Evolutionary conservation across 2,888 invertebrate genomes (phyloP).

Genomic region (Brachypterus glaber): DNA sequence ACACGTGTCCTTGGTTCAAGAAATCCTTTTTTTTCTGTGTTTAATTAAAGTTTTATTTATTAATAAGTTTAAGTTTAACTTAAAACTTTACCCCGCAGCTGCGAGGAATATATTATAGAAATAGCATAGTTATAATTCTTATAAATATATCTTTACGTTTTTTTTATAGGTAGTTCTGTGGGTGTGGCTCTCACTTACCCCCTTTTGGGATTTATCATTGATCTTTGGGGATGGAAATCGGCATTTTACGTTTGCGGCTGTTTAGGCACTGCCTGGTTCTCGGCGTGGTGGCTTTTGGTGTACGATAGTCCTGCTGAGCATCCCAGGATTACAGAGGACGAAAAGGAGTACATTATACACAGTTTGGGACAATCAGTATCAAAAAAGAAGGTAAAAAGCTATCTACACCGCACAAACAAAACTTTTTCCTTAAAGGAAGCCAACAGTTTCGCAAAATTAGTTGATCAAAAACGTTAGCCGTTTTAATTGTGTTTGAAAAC

Average conservation of each 20-base stretch:
- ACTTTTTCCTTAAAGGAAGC: no score
- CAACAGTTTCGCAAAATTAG: no score
- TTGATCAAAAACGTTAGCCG: no score
- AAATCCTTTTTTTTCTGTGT: no score
- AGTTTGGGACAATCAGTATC: constrained; percentile 43
- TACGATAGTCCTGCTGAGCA: constrained; percentile 56
- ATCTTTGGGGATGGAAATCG: constrained; percentile 58
- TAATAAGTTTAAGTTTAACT: no score
- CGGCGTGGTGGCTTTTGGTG: constrained; percentile 52
- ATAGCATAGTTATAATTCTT: no score
- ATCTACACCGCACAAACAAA: no score
- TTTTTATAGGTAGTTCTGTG: constrained; percentile 49
- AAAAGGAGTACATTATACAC: constrained; percentile 49
- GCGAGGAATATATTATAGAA: no score
- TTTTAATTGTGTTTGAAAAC: no score
- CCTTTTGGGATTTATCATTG: constrained; percentile 57
- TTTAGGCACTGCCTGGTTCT: constrained; percentile 55
- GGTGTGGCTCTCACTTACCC: constrained; percentile 61
- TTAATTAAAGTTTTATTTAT: no score
- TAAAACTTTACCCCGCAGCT: no score
- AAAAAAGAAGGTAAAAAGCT: constrained; percentile 32
- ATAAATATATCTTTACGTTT: constrained; percentile 6
- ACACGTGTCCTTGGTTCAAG: no score
- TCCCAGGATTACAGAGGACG: constrained; percentile 52
- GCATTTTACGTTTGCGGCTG: constrained; percentile 58